Percentiles rank a stretch among this genome's conserved stretches.
phyloP scores from a whole-genome alignment of 2,113 vertebrate genomes.

The Leptosomus discolor region DNA sequence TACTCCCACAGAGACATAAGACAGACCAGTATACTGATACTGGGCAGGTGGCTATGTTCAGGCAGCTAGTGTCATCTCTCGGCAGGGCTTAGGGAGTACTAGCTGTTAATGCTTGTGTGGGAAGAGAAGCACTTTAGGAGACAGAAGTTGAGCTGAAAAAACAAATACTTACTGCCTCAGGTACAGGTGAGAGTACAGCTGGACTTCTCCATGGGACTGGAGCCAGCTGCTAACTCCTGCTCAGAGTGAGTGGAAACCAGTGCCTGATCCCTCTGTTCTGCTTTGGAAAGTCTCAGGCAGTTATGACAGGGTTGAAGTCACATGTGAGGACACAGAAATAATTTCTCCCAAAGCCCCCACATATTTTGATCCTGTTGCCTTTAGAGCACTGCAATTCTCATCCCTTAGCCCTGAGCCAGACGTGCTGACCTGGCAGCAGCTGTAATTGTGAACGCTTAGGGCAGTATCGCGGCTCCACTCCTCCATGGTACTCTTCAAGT shows the following conservation, averaged over 20 bases:
- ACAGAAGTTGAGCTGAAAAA: neutral
- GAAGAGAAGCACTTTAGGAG: neutral
- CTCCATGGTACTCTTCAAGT: accelerated
- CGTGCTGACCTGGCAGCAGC: neutral
- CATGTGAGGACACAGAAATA: neutral
- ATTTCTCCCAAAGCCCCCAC: neutral
- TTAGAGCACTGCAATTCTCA: neutral
- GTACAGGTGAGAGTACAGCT: neutral
- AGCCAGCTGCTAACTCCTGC: neutral
- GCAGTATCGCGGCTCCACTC: accelerated
- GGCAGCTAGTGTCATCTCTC: neutral
- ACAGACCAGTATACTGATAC: neutral
- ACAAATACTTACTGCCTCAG: neutral
- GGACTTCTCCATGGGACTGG: neutral
- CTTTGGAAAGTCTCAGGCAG: neutral
- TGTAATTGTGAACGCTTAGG: neutral
- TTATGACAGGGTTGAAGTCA: neutral
- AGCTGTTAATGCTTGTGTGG: neutral
- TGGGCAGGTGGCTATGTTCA: neutral
- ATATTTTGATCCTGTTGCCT: neutral
- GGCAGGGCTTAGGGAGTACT: neutral
- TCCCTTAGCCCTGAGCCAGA: neutral
- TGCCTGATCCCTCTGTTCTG: neutral
- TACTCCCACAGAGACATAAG: neutral
- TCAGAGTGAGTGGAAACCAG: neutral